Evolutionary conservation across 2,113 vertebrate species (phyloP).

Genomic region (Bos javanicus): DNA sequence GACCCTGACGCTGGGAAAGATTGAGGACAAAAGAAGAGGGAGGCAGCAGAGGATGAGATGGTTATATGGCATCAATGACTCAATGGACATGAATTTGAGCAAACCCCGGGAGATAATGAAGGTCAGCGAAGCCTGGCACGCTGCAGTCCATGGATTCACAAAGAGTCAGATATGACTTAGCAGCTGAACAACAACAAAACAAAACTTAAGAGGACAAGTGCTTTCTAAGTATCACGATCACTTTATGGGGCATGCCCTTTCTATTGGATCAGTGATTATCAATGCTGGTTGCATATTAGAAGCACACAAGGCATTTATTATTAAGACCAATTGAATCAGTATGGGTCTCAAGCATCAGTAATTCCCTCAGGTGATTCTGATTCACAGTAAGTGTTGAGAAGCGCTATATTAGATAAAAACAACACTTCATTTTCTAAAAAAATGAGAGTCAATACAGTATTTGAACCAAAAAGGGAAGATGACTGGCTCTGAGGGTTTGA

Average conservation of each 20-base stretch:
- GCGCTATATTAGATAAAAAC: neutral
- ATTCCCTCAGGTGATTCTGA: neutral
- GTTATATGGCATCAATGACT: neutral
- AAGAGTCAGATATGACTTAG: neutral
- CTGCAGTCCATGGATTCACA: neutral
- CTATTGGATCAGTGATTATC: neutral
- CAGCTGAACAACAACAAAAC: neutral
- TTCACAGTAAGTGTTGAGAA: constrained; percentile 10
- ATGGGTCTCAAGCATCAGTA: neutral
- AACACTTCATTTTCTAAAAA: neutral
- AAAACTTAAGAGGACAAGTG: neutral
- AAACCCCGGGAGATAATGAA: neutral
- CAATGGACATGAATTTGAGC: neutral
- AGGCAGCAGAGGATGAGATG: neutral
- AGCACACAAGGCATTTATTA: neutral
- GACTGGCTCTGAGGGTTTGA: neutral
- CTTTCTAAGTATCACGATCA: neutral
- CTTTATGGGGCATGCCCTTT: neutral
- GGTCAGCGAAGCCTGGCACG: neutral
- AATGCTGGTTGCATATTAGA: neutral
- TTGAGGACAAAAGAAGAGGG: neutral
- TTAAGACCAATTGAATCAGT: constrained; percentile 16
- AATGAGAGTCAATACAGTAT: neutral
- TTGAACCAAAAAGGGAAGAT: neutral
- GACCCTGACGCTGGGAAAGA: neutral